Conservation (phyloP, 2,113 vertebrate species). For the Redunca redunca region DNA sequence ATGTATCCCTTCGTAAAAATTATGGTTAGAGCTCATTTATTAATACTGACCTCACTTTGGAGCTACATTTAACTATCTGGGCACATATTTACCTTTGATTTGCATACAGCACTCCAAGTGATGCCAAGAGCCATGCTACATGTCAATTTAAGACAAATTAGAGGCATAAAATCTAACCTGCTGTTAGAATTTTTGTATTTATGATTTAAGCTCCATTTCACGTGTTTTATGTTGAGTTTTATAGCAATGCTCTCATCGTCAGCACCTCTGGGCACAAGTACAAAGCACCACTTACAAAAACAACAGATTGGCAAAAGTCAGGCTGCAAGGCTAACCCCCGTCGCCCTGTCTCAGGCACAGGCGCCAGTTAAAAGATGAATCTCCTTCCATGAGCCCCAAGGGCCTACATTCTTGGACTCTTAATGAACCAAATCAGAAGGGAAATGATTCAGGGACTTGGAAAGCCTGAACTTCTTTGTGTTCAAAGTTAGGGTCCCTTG, state of each 20-base stretch:
- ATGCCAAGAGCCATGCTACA: conserved; percentile 25
- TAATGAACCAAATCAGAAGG: conserved; percentile 42
- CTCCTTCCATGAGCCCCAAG: not conserved
- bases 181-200: conserved; percentile 57
- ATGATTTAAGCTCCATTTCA: conserved; percentile 60
- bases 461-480: conserved; percentile 10
- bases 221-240: conserved; percentile 66
- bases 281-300: conserved; percentile 45
- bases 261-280: conserved; percentile 51
- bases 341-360: not conserved
- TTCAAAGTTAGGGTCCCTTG: not conserved
- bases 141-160: conserved; percentile 64
- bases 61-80: conserved; percentile 44
- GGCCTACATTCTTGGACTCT: not conserved
- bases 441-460: not conserved
- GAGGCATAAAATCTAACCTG: conserved; percentile 61
- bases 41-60: not conserved
- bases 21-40: not conserved
- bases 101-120: conserved; percentile 21
- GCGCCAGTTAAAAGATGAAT: not conserved
- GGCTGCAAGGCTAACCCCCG: not conserved
- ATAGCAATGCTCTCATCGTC: conserved; percentile 22
- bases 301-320: conserved; percentile 54
- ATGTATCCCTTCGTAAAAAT: conserved; percentile 10
- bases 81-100: conserved; percentile 55